Conservation (phyloP, 2,797 vertebrate species). For the Psittacula echo region DNA sequence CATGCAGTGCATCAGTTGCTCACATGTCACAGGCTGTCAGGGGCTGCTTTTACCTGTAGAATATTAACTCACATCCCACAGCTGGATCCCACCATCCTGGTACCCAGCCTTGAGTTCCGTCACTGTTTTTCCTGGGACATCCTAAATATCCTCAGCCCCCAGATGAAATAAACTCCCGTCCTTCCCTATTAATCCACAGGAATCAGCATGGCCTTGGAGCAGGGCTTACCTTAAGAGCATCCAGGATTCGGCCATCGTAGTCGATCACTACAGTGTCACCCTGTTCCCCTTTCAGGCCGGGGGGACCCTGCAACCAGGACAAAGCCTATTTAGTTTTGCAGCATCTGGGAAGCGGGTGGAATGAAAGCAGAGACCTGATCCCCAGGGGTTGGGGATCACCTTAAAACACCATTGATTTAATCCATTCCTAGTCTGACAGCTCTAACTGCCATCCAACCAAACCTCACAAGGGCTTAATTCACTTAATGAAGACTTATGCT, state of each 20-base stretch:
- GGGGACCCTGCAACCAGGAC: conserved; percentile 67
- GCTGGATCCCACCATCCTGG: neutral
- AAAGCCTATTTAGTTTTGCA: neutral
- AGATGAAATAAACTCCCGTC: neutral
- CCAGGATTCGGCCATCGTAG: conserved; percentile 89
- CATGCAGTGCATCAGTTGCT: neutral
- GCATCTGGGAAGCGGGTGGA: neutral
- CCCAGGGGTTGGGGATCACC: neutral
- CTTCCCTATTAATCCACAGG: neutral
- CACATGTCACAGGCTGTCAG: accelerated
- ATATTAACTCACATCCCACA: neutral
- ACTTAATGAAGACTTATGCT: neutral
- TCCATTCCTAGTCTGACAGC: neutral
- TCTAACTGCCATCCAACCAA: neutral
- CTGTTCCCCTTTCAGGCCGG: conserved; percentile 80
- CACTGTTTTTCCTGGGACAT: accelerated
- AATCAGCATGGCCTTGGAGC: accelerated
- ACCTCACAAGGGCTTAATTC: neutral
- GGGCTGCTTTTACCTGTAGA: neutral
- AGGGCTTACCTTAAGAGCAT: conserved; percentile 86
- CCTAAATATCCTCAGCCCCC: neutral
- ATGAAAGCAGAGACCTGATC: neutral
- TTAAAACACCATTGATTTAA: neutral
- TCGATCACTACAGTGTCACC: conserved; percentile 88
- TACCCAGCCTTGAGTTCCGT: neutral